phyloP scores from a whole-genome alignment of 1,140 invertebrate species.

The Drosophila pallidifrons region DNA sequence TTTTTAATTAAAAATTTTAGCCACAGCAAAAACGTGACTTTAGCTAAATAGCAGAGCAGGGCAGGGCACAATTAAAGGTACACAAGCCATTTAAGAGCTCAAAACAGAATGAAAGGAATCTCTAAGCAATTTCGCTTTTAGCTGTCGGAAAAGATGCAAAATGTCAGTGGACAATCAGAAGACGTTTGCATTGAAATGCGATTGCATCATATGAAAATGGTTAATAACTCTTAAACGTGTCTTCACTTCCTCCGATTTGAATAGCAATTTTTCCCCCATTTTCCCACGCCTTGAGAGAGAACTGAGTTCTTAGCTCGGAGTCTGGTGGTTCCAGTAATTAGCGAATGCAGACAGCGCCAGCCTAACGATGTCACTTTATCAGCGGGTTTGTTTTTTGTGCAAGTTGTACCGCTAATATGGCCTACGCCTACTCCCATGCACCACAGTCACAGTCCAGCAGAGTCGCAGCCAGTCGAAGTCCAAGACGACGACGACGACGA shows the following conservation, averaged over 20 bases:
- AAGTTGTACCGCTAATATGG: constrained; percentile 82
- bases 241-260: constrained; percentile 31
- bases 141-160: background rate
- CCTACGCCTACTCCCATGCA: constrained; percentile 73
- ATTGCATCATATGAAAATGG: constrained; percentile 25
- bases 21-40: constrained; percentile 37
- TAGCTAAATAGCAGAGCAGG: constrained; percentile 21
- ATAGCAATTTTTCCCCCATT: constrained; percentile 44
- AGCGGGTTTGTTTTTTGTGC: constrained; percentile 77
- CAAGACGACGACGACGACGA: constrained; percentile 44
- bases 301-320: constrained; percentile 11
- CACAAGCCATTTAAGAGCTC: constrained; percentile 6
- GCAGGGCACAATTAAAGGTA: constrained; percentile 5
- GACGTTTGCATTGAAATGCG: constrained; percentile 7
- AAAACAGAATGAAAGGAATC: no score
- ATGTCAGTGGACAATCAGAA: constrained; percentile 22
- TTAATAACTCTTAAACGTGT: constrained; percentile 19
- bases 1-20: constrained; percentile 56
- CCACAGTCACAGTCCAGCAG: constrained; percentile 15
- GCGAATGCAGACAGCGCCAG: constrained; percentile 77
- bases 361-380: constrained; percentile 81
- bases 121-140: background rate
- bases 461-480: constrained; percentile 33
- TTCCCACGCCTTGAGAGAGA: constrained; percentile 63
- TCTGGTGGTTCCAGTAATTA: constrained; percentile 62